Conservation (phyloP, 2,797 vertebrate genomes). For the Odontamblyopus lacepedii region DNA sequence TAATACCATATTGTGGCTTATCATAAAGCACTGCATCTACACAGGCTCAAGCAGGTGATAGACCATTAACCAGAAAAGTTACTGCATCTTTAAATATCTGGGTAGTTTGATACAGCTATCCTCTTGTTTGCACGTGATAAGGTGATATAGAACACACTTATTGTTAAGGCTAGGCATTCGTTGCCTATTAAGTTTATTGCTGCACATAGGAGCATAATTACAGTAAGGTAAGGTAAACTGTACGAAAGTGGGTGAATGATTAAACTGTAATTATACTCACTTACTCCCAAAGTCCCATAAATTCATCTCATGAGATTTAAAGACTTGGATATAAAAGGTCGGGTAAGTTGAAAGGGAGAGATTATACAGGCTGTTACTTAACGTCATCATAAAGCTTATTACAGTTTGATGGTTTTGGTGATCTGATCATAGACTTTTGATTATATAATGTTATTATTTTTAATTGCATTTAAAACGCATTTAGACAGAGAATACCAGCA, state of each 20-base stretch:
- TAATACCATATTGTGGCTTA: no score
- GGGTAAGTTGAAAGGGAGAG: conserved; percentile 32
- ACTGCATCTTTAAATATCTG: no score
- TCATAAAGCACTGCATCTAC: no score
- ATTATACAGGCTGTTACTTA: neutral
- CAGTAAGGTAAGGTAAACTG: conserved; percentile 30
- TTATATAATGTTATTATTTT: neutral
- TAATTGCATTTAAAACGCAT: neutral
- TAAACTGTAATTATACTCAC: conserved; percentile 26
- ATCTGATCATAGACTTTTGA: neutral
- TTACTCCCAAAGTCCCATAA: conserved; percentile 45
- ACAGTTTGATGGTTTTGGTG: neutral
- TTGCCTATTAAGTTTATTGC: conserved; percentile 40
- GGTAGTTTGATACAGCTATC: no score
- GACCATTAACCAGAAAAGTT: no score
- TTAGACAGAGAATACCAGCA: neutral
- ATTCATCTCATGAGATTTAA: conserved; percentile 41
- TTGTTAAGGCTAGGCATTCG: neutral
- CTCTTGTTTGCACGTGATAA: neutral
- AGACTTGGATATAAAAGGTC: conserved; percentile 27
- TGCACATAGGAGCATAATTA: conserved; percentile 33
- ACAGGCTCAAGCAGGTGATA: no score
- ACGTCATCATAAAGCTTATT: neutral
- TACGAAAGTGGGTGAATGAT: conserved; percentile 52
- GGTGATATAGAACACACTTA: neutral